phyloP scores from a whole-genome alignment of 2,888 invertebrate genomes.

The Choreutis nemorana region DNA sequence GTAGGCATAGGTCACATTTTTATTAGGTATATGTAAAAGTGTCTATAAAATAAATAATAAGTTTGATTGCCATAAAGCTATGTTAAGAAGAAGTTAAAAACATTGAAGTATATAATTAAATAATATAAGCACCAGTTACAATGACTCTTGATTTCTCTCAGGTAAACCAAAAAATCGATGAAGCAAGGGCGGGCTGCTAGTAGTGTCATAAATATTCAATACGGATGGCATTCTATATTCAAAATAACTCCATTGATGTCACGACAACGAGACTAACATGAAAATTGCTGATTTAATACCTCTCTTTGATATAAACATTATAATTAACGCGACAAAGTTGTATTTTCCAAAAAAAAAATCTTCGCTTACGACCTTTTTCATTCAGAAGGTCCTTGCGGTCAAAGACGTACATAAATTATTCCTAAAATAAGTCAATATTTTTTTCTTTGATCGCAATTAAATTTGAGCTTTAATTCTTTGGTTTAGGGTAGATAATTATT shows the following conservation, averaged over 20 bases:
- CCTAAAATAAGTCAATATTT: constrained; percentile 22
- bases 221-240: constrained; percentile 18
- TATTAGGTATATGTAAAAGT: too few relatives aligned
- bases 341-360: background rate
- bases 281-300: constrained; percentile 10
- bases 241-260: constrained; percentile 21
- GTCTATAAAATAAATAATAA: too few relatives aligned
- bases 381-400: constrained; percentile 19
- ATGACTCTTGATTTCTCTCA: too few relatives aligned
- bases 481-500: constrained; percentile 12
- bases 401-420: constrained; percentile 33
- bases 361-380: constrained; percentile 4
- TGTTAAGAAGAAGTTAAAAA: constrained; percentile 7
- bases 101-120: constrained; percentile 6
- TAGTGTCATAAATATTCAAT: constrained; percentile 18
- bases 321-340: background rate
- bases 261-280: constrained; percentile 15
- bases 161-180: too few relatives aligned
- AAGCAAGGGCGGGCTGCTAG: background rate
- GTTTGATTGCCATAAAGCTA: too few relatives aligned
- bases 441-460: constrained; percentile 7
- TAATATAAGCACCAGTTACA: constrained; percentile 7
- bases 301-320: background rate
- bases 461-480: constrained; percentile 8
- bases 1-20: too few relatives aligned